These are phyloP conservation scores for Patagioenas fasciata DNA, from an alignment of 2,113 vertebrate genomes.

Conservation along the genomic window DNA sequence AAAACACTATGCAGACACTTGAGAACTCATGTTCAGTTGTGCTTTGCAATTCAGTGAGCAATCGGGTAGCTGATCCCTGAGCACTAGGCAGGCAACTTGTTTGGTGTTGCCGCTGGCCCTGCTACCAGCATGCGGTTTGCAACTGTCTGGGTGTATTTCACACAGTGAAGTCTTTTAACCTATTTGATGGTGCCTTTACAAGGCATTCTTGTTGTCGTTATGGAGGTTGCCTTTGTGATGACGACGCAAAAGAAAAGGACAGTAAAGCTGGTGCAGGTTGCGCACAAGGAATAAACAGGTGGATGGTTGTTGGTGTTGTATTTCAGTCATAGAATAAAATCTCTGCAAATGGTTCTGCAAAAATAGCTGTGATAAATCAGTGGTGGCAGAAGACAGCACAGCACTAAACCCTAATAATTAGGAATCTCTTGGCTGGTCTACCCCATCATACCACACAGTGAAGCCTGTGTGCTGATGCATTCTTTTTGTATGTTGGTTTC, in stretches of 20 bases:
- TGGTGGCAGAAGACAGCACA: not conserved
- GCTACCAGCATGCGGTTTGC: not conserved
- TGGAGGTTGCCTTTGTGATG: not conserved
- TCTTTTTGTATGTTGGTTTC: not conserved
- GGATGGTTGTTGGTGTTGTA: not conserved
- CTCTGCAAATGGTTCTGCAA: not conserved
- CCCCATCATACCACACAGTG: rapidly evolving
- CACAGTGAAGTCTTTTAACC: not conserved
- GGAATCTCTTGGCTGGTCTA: not conserved
- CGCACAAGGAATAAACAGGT: not conserved
- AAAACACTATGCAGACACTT: not conserved
- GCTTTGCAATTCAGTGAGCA: not conserved
- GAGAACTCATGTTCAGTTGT: not conserved
- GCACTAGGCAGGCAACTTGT: not conserved
- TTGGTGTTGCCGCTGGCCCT: not conserved
- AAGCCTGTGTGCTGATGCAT: not conserved
- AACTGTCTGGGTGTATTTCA: not conserved
- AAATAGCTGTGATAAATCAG: not conserved
- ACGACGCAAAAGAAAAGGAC: not conserved
- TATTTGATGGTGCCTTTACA: not conserved
- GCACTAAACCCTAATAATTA: not conserved
- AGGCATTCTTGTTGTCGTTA: not conserved
- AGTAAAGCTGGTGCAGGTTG: not conserved
- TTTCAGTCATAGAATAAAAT: not conserved
- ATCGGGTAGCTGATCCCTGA: not conserved